A percentile compares a stretch with the other conserved stretches of the same genome.
phyloP scores from a whole-genome alignment of 2,797 vertebrate species.

The Sebastes taczanowskii region DNA sequence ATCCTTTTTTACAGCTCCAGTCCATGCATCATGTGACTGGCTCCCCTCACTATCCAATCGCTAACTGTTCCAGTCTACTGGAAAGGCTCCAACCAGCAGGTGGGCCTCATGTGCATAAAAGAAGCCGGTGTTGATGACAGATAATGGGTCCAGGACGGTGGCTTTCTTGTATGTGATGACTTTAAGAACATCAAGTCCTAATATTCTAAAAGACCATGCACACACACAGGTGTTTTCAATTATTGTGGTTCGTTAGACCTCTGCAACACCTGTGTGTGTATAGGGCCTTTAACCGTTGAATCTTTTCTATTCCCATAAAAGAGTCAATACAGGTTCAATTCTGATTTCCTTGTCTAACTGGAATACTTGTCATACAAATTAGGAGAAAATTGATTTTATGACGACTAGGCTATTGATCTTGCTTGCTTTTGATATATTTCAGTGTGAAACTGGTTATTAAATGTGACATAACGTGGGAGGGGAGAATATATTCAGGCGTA shows the following conservation, averaged over 20 bases:
- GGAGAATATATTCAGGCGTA: not conserved
- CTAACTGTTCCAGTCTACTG: not conserved
- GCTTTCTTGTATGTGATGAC: not conserved
- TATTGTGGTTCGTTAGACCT: slow-evolving; percentile 1
- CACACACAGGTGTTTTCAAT: not conserved
- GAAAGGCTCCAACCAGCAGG: slow-evolving; percentile 27
- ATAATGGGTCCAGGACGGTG: not conserved
- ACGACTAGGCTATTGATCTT: not conserved
- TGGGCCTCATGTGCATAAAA: slow-evolving; percentile 20
- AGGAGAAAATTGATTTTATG: not conserved
- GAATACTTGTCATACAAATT: not conserved
- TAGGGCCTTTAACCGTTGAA: not conserved
- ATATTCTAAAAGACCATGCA: not conserved
- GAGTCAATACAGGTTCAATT: not conserved
- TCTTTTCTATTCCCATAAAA: not conserved
- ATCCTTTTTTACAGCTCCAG: not conserved
- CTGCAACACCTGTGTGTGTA: not conserved
- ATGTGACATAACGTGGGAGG: not conserved
- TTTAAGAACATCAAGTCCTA: not conserved
- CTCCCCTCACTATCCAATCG: not conserved
- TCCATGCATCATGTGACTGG: not conserved
- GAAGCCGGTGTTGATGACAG: not conserved
- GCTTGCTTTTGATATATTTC: not conserved
- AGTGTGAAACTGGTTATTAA: not conserved
- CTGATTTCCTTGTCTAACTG: not conserved